These are phyloP conservation scores for Agelas oroides DNA, from an alignment of 37 sponge, comb jelly and placozoan species.

Conservation along the genomic window DNA sequence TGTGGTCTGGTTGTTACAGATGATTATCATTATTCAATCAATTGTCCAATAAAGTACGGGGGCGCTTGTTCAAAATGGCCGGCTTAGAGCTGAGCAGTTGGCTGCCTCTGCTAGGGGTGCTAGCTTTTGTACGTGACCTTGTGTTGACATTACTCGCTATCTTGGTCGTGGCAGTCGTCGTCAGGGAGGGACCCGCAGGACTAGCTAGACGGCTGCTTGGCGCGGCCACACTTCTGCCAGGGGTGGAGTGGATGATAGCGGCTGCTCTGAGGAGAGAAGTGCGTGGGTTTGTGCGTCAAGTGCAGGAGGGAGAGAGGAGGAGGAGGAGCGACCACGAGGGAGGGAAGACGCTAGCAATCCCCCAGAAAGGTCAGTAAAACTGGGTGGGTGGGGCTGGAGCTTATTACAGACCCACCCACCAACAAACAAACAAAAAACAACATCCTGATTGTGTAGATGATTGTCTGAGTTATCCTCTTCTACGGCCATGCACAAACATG, in stretches of 20 bases:
- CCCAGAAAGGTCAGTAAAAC: slow-evolving; percentile 45
- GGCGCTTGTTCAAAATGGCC: too few relatives aligned
- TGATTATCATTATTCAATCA: too few relatives aligned
- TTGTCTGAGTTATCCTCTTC: too few relatives aligned
- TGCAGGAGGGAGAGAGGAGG: background rate
- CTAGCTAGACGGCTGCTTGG: slow-evolving; percentile 8
- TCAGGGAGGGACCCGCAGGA: slow-evolving; percentile 23
- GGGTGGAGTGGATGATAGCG: slow-evolving; percentile 24
- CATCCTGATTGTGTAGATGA: too few relatives aligned
- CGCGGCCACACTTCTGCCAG: slow-evolving; percentile 30
- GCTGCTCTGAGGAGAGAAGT: slow-evolving; percentile 47
- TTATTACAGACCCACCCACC: too few relatives aligned
- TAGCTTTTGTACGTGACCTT: background rate
- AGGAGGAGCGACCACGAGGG: background rate
- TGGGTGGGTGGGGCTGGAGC: too few relatives aligned
- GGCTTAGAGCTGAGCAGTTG: too few relatives aligned
- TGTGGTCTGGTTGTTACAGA: too few relatives aligned
- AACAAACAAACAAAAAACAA: too few relatives aligned
- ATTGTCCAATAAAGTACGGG: too few relatives aligned
- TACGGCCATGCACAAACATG: too few relatives aligned
- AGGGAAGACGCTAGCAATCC: slow-evolving; percentile 22
- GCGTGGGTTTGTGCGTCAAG: slow-evolving; percentile 39
- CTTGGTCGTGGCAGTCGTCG: background rate
- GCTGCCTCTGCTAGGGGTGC: too few relatives aligned
- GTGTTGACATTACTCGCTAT: slow-evolving; percentile 2